These are phyloP conservation scores for Drosophila hawaiiensis DNA, from an alignment of 2,888 invertebrate genomes.

Conservation along the genomic window DNA sequence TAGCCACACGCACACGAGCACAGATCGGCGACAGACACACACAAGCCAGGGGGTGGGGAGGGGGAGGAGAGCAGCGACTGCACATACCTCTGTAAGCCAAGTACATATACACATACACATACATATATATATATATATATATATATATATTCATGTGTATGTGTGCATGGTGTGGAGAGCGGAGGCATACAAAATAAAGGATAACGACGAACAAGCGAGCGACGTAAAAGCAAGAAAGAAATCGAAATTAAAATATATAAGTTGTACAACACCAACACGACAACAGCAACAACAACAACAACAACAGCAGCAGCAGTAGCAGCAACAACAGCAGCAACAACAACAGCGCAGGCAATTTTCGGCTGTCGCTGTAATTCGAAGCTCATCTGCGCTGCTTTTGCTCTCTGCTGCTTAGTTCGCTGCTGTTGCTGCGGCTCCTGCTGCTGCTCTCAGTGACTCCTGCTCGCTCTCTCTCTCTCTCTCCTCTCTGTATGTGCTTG, in stretches of 20 bases:
- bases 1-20: constrained; percentile 57
- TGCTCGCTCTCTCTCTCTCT: neutral
- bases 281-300: constrained; percentile 36
- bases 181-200: constrained; percentile 70
- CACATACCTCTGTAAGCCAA: constrained; percentile 63
- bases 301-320: constrained; percentile 24
- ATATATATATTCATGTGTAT: neutral
- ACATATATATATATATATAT: neutral
- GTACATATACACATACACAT: constrained; percentile 11
- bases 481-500: neutral
- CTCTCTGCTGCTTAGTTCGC: constrained; percentile 36
- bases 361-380: constrained; percentile 77
- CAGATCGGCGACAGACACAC: constrained; percentile 52
- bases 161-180: constrained; percentile 17
- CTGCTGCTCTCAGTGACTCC: constrained; percentile 27
- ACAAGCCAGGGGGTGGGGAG: constrained; percentile 17
- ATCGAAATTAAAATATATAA: constrained; percentile 79
- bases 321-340: constrained; percentile 38
- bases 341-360: constrained; percentile 59
- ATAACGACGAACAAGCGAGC: constrained; percentile 63
- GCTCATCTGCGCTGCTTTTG: constrained; percentile 64
- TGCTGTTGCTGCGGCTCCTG: constrained; percentile 28
- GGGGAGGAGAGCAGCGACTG: constrained; percentile 40
- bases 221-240: constrained; percentile 72
- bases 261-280: constrained; percentile 48